Base-by-base conservation (phyloP, 2,113 vertebrate genomes). In the Rhinichthys klamathensis region DNA sequence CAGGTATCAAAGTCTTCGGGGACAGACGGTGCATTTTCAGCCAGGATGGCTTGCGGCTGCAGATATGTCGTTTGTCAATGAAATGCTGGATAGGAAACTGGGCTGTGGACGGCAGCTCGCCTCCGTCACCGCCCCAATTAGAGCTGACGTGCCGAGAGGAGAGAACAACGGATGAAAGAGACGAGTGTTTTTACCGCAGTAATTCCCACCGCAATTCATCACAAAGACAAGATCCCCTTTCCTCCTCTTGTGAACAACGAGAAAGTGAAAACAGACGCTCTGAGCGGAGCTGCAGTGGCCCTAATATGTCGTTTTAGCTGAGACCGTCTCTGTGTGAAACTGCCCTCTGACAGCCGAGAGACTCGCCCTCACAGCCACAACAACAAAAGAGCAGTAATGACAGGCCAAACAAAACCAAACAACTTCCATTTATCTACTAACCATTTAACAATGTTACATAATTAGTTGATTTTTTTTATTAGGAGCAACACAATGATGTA, bases 131-230 rank as follows among this genome's bases (percentile, higher is more conserved):
- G 63, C 60, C 87, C 83, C 70, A 85, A 88, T 87, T 88, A 88
- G 63, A 85, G 73, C 56, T 74, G 80, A 85, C 49, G 58, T 58
- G 65, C 69, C 18, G 25, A 78, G 65, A 30, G 30, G 35, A 73
- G 25, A 74, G 76, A 73, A 83, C 15, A 51, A 18, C 63, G 12
- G 49, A 77, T 82, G 63, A 83, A 63, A 83, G 74, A 69, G 69
- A 77, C 74, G 49, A 56, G 63, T 63, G 72, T 85, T 88, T 88
- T 73, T 49, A 74, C 65, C 13, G 84, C 80, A 78, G 65, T 83
- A 79, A 85, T 85, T 85, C 84, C 84, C 84, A 79, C 44, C 21
- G 54, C 67, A 83, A 83, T 83, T 83, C 49, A 83, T 83, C 81
- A 83, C 65, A 83, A 70, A 83, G 81, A 73, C 67, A 83, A 72